These are phyloP conservation scores for Ochropleura leucogaster DNA, from an alignment of 2,888 invertebrate species.

Conservation along the genomic window DNA sequence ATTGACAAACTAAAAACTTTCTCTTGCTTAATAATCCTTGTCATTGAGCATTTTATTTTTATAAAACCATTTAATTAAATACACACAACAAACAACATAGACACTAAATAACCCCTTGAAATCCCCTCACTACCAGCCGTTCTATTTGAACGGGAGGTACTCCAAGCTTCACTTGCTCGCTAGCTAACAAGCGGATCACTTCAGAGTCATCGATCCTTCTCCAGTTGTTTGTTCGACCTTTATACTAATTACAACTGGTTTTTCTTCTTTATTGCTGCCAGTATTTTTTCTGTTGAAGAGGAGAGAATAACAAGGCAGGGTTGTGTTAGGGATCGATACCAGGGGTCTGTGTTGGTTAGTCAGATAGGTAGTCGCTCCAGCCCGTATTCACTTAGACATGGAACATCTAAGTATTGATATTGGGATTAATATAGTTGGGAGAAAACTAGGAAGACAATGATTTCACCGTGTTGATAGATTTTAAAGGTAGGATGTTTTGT, in stretches of 20 bases:
- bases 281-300: background rate
- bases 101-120: slow-evolving; percentile 4
- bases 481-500: background rate
- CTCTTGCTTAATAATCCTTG: background rate
- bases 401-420: too few relatives aligned
- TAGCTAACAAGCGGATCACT: slow-evolving; percentile 48
- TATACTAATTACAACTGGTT: slow-evolving; percentile 42
- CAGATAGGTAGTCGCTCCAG: background rate
- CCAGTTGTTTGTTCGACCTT: slow-evolving; percentile 32
- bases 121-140: background rate
- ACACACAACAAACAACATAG: background rate
- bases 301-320: background rate
- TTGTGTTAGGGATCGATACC: background rate
- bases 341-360: background rate
- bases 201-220: slow-evolving; percentile 54
- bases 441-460: background rate
- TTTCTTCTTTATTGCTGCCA: slow-evolving; percentile 19
- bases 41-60: background rate
- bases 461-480: background rate
- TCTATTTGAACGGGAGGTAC: background rate
- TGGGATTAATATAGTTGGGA: background rate
- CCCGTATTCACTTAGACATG: too few relatives aligned
- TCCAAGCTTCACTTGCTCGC: slow-evolving; percentile 32
- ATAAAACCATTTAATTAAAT: background rate
- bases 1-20: background rate